Base-by-base conservation (phyloP, 2,797 vertebrate genomes). In the Anisognathus igniventris region DNA sequence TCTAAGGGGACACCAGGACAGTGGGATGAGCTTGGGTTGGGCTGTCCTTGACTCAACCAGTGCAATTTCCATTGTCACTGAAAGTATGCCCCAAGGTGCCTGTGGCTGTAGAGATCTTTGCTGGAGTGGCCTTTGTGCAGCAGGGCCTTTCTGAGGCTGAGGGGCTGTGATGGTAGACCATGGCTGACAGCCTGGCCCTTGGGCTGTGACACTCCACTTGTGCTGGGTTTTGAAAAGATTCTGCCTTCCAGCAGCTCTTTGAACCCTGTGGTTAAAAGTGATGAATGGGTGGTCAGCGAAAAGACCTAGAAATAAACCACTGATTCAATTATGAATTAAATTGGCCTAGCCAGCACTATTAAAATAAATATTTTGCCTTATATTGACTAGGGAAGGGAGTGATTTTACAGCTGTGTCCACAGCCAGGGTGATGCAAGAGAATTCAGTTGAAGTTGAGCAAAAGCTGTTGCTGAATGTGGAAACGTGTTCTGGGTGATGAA, bases 391-490 rank as follows among this genome's bases (percentile, higher is more conserved):
- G 24, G 67, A 81, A 88, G 33, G 64, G 66, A 0, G 4, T 90
- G 90, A 93, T 95, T 95, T 92, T 90, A 71, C 93, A 96, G 91
- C 85, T 95, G 90, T 85, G 76, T 90, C 83, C 51, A 48, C 93
- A 94, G 51, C 9, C 80, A 88, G 79, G 10, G n/a, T 90, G 70
- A 84, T 92, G 73, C 92, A 95, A 93, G 42, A 90, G 33, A 86
- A 91, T 51, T 78, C 57, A 66, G 50, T 3, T 70, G 33, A 80
- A 90, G 57, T 65, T 90, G 70, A 93, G 73, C 57, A 91, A 92
- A 96, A 91, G 42, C 65, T 93, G 44, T 74, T 91, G 57, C 61
- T 92, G 75, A 88, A 61, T 83, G 50, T 86, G 71, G 75, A 45
- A 92, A 67, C 3, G 3, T 28, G 21, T 35, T 92, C 37, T 67